phyloP scores from a whole-genome alignment of 2,113 vertebrate species.

The Equus quagga region DNA sequence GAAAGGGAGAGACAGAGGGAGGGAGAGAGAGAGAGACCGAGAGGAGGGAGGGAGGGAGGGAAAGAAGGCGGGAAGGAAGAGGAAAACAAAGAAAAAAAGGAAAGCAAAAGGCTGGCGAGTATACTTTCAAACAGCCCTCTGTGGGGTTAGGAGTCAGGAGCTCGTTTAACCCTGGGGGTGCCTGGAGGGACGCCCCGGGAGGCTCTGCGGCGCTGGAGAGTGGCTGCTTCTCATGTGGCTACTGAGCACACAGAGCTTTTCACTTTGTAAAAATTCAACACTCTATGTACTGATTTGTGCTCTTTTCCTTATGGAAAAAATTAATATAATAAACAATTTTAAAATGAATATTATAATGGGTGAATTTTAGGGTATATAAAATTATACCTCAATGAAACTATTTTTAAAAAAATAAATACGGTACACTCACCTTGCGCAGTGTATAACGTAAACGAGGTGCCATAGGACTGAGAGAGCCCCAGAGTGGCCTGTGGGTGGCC shows the following conservation, averaged over 20 bases:
- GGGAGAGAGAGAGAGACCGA: not conserved
- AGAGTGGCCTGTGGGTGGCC: fast-evolving
- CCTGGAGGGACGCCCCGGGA: fast-evolving
- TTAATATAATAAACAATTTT: not conserved
- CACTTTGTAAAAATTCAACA: not conserved
- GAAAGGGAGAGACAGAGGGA: fast-evolving
- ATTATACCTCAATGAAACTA: not conserved
- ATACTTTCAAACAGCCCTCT: not conserved
- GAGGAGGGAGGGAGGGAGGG: no score
- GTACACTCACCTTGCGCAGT: not conserved
- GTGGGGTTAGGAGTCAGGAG: not conserved
- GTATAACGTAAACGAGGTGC: fast-evolving
- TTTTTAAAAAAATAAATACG: not conserved
- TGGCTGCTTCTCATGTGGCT: not conserved
- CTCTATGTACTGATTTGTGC: not conserved
- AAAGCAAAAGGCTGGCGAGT: not conserved
- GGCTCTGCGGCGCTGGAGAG: no score
- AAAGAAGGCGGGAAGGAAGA: not conserved
- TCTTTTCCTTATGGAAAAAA: not conserved
- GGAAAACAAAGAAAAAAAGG: not conserved
- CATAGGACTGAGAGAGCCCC: not conserved
- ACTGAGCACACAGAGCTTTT: not conserved
- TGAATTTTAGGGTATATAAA: not conserved
- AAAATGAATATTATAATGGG: not conserved
- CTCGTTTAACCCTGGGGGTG: no score